Conservation (phyloP, 2,888 invertebrate genomes). For the Lapara coniferarum region DNA sequence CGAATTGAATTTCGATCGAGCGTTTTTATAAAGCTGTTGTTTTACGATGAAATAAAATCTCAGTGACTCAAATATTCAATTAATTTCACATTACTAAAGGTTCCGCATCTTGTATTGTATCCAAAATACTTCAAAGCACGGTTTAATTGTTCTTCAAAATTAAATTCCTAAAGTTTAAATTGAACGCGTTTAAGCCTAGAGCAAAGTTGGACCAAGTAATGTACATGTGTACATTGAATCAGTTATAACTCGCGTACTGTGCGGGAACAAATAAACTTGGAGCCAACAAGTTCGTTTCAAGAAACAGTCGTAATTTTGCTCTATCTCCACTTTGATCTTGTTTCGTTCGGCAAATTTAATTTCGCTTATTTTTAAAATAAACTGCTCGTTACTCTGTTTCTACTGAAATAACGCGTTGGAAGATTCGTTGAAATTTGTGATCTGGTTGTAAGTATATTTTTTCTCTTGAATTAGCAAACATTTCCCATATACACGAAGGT, state of each 20-base stretch:
- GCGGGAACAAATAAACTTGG: slow-evolving; percentile 48
- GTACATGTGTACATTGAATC: slow-evolving; percentile 36
- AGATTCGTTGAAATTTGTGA: background rate
- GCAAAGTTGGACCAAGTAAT: slow-evolving; percentile 44
- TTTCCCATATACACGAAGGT: background rate
- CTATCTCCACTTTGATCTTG: slow-evolving; percentile 41
- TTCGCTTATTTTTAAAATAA: slow-evolving; percentile 30
- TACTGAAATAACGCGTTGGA: background rate
- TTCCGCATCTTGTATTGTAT: background rate
- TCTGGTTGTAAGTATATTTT: background rate
- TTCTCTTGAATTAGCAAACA: background rate
- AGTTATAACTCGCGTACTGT: slow-evolving; percentile 27
- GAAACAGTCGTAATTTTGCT: slow-evolving; percentile 43
- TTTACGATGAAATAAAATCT: too few relatives aligned
- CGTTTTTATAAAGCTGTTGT: too few relatives aligned
- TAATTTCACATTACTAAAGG: background rate
- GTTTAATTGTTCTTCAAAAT: slow-evolving; percentile 35
- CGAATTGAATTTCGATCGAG: too few relatives aligned
- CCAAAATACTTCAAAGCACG: slow-evolving; percentile 26
- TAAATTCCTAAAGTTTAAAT: slow-evolving; percentile 53
- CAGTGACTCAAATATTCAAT: background rate
- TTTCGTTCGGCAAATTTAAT: slow-evolving; percentile 41
- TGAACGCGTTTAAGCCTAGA: slow-evolving; percentile 49
- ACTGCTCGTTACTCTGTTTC: slow-evolving; percentile 15
- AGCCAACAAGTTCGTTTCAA: slow-evolving; percentile 42